Evolutionary conservation across 1,140 invertebrate genomes (phyloP).

Genomic region (Drosophila neocordata): DNA sequence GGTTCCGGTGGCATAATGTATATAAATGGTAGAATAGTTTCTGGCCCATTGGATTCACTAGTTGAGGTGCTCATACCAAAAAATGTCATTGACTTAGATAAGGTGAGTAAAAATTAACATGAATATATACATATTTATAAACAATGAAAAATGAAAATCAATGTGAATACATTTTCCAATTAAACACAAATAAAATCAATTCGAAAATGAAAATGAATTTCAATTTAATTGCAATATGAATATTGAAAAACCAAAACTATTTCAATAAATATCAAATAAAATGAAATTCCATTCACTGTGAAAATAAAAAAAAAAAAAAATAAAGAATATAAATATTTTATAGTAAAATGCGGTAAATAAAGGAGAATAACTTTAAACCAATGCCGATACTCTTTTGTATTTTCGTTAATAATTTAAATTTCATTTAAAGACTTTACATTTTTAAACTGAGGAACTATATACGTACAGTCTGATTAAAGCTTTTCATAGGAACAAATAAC

Average conservation of each 20-base stretch:
- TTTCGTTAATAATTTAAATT: not conserved
- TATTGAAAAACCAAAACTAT: not conserved
- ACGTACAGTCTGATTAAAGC: too few species aligned
- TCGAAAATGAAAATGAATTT: slow-evolving; percentile 2
- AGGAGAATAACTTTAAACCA: not conserved
- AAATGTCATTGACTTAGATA: slow-evolving; percentile 74
- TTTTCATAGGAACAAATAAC: too few species aligned
- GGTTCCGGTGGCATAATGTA: slow-evolving; percentile 78
- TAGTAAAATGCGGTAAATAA: not conserved
- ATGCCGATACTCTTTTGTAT: not conserved
- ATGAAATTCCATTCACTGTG: not conserved
- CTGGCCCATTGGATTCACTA: slow-evolving; percentile 75
- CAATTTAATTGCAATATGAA: slow-evolving; percentile 1
- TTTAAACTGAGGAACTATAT: too few species aligned
- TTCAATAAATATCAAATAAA: slow-evolving; percentile 2
- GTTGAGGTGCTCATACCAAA: slow-evolving; percentile 74
- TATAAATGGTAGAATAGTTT: slow-evolving; percentile 79
- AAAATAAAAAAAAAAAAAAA: not conserved
- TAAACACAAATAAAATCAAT: not conserved
- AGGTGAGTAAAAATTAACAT: slow-evolving; percentile 47
- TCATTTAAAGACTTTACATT: not conserved
- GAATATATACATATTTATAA: not conserved
- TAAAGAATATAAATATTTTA: too few species aligned
- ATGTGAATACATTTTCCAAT: slow-evolving; percentile 2
- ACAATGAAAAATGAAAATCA: not conserved